Percentiles rank a stretch among this genome's conserved stretches.
These are phyloP conservation scores for Mesembrinibis cayennensis DNA, from an alignment of 2,113 vertebrate genomes.

Conservation along the genomic window DNA sequence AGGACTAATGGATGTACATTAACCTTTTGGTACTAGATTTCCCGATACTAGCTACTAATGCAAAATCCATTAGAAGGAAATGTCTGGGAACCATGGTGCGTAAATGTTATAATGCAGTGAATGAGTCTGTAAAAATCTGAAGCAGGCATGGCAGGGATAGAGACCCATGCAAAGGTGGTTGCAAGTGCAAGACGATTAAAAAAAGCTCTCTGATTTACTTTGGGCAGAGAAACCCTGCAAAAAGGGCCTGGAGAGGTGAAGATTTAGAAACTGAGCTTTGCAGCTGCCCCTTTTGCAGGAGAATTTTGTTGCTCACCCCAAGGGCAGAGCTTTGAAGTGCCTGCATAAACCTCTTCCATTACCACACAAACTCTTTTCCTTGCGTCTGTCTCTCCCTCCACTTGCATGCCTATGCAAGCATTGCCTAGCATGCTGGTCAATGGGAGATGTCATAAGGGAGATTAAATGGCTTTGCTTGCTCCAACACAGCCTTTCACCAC, in stretches of 20 bases:
- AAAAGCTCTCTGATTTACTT: neutral
- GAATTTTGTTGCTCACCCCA: neutral
- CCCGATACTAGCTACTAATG: conserved; percentile 34
- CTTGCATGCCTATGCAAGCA: neutral
- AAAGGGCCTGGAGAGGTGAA: neutral
- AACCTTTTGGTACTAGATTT: conserved; percentile 67
- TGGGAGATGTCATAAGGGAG: neutral
- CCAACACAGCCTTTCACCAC: neutral
- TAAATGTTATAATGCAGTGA: neutral
- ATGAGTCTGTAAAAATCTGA: neutral
- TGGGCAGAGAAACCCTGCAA: neutral
- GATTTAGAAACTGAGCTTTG: neutral
- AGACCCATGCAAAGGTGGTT: neutral
- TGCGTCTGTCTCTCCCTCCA: too few species aligned
- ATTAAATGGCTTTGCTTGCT: neutral
- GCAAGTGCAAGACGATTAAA: neutral
- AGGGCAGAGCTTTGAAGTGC: neutral
- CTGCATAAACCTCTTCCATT: neutral
- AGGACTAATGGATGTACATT: conserved; percentile 59
- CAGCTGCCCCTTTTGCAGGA: neutral
- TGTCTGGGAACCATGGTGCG: neutral
- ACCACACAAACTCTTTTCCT: neutral
- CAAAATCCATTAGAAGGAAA: conserved; percentile 48
- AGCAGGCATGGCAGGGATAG: neutral
- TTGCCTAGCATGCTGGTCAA: neutral